Conservation (phyloP, 2,113 vertebrate genomes). For the Cygnus atratus region DNA sequence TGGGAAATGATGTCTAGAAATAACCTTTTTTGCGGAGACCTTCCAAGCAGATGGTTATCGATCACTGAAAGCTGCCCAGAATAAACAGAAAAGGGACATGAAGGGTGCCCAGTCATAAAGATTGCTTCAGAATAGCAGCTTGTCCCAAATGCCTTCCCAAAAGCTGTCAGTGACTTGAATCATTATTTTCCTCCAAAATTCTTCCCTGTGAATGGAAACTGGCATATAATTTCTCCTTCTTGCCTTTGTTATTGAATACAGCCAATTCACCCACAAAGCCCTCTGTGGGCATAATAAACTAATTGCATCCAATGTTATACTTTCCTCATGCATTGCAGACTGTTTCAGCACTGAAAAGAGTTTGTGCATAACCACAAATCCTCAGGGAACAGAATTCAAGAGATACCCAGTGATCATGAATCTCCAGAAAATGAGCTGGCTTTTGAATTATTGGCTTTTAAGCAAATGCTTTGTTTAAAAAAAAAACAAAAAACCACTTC, state of each 20-base stretch:
- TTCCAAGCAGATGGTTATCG: background rate
- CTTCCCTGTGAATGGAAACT: background rate
- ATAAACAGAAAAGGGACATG: background rate
- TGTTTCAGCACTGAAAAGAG: background rate
- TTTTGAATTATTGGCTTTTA: background rate
- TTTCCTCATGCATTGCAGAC: background rate
- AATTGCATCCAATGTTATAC: background rate
- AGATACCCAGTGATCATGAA: background rate
- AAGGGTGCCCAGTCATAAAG: background rate
- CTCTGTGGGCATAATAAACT: background rate
- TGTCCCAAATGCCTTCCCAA: background rate
- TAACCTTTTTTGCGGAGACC: background rate
- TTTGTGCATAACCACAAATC: background rate
- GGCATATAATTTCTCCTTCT: background rate
- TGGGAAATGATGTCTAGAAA: background rate
- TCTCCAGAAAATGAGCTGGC: background rate
- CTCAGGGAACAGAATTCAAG: background rate
- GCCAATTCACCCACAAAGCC: background rate
- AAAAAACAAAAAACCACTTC: background rate
- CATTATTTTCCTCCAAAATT: background rate
- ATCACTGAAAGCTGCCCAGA: background rate
- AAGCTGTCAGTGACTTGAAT: background rate
- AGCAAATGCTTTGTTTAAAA: background rate
- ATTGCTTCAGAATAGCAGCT: background rate
- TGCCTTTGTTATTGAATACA: background rate